Percentiles rank a stretch among this genome's conserved stretches.
These are phyloP conservation scores for Micromys minutus DNA, from an alignment of 2,113 vertebrate species.

Conservation along the genomic window DNA sequence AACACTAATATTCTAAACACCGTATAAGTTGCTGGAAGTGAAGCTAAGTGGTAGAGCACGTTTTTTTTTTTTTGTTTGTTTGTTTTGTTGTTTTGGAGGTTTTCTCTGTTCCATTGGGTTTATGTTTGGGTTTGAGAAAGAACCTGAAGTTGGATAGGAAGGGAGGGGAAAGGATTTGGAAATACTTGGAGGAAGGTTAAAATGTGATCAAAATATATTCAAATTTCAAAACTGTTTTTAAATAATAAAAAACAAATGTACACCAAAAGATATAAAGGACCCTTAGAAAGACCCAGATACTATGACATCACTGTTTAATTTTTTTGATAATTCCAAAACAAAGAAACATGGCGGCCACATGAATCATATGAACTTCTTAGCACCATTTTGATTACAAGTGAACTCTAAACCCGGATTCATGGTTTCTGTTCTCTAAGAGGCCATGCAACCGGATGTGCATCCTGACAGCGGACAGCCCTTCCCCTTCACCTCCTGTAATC, in stretches of 20 bases:
- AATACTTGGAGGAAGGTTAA: not conserved
- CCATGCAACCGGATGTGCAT: no score
- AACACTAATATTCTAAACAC: no score
- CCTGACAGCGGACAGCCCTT: not conserved
- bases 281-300: not conserved
- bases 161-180: not conserved
- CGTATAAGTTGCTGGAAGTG: no score
- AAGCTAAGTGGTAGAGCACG: no score
- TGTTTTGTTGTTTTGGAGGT: not conserved
- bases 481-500: no score
- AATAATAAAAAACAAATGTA: not conserved
- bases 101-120: not conserved
- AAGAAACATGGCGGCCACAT: not conserved
- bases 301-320: not conserved
- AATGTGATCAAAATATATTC: not conserved
- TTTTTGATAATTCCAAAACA: not conserved
- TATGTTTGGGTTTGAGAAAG: not conserved
- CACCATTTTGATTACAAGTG: not conserved
- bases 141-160: not conserved
- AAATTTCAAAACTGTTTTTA: not conserved
- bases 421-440: not conserved
- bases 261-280: not conserved
- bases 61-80: not conserved
- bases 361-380: not conserved
- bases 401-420: not conserved